Evolutionary conservation across 2,888 invertebrate species (phyloP), one percentile per base, ranked within the genome.

Genomic region (Cheilosia scutellata): DNA sequence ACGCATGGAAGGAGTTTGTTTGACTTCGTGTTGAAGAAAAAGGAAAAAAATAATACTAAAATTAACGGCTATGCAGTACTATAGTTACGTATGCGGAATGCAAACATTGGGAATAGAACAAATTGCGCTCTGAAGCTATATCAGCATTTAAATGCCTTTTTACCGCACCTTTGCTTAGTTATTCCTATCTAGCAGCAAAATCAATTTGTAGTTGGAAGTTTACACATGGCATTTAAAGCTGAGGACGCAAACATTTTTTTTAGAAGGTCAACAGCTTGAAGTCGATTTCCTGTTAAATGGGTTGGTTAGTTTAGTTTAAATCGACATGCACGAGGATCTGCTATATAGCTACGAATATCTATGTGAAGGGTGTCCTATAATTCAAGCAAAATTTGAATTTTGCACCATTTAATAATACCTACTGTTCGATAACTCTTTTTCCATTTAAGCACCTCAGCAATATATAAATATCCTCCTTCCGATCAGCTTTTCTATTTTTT

Each of bases 21-120:
- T 47, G 25, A 25, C 42, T 72, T 2, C 42, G 37, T 47, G 49
- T 76, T 63, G 58, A 70, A 70, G 58, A 70, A 82, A 80, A 82
- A 71, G 58, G 63, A 75, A 70, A 70, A 9, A 49, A 7, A 9
- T 47, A 63, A n/a, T n/a, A n/a, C n/a, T n/a, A 9, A 62, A 68
- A 68, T 63, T 29, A 75, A 68, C 57, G 60, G 63, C 47, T 47
- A 57, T 57, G 49, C 74, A 60, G 40, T 25, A 71, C 20, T 25
- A 40, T 7, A 37, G 29, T 27, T 53, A 33, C 6, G 11, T n/a
- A 25, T 44, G 25, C 11, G 33, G 16, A 63, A 42, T 16, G 40
- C 7, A 72, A 74, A 55, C 55, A 53, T 51, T 53, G 51, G 13
- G 40, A 53, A 62, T 42, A 27, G 9, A 63, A 58, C 47, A 76